Evolutionary conservation across 2,888 invertebrate genomes (phyloP).

Genomic region (Sinhomidia bicolor): DNA sequence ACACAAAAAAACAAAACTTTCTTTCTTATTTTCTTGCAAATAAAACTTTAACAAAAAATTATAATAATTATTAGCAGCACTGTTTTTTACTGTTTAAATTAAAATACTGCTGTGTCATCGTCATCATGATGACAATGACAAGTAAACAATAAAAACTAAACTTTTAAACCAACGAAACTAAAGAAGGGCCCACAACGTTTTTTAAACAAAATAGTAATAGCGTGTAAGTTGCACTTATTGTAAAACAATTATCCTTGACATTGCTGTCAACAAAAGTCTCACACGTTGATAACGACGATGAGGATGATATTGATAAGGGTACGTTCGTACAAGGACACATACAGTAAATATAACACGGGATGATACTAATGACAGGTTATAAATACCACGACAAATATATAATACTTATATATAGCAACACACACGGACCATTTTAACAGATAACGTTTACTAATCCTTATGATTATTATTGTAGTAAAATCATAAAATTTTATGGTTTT

Average conservation of each 20-base stretch:
- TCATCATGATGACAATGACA: not conserved
- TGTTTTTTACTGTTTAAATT: not conserved
- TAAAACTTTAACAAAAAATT: constrained; percentile 1
- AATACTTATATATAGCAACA: constrained; percentile 3
- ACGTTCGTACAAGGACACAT: too few species aligned
- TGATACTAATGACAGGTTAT: constrained; percentile 4
- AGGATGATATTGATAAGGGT: not conserved
- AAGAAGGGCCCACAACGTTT: constrained; percentile 43
- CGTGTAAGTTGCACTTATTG: constrained; percentile 12
- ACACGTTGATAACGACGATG: not conserved
- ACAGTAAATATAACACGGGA: not conserved
- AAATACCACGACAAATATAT: constrained; percentile 43
- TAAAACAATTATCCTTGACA: constrained; percentile 60
- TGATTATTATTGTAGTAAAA: constrained; percentile 36
- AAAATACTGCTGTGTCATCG: not conserved
- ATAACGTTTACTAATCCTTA: constrained; percentile 14
- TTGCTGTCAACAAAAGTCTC: constrained; percentile 35
- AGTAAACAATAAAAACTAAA: not conserved
- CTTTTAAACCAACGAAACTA: not conserved
- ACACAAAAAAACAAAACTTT: constrained; percentile 21
- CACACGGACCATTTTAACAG: too few species aligned
- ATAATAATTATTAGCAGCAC: not conserved
- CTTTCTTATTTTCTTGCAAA: too few species aligned
- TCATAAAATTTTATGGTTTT: constrained; percentile 49
- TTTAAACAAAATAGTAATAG: constrained; percentile 2